Conservation (phyloP, 2,113 vertebrate genomes). For the Anoura caudifer region DNA sequence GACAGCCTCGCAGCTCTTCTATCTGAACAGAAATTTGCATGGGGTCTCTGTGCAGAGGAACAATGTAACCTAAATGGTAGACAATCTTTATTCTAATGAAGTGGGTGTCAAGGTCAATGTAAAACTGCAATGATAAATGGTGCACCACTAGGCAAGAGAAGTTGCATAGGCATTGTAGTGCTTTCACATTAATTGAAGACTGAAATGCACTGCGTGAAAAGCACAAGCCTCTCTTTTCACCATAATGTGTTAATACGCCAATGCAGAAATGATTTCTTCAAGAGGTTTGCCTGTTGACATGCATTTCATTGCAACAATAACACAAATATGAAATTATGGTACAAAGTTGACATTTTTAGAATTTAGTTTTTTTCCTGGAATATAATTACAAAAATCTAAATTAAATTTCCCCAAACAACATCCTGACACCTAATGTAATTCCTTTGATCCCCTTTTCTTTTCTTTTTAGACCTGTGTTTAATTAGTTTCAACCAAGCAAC, state of each 20-base stretch:
- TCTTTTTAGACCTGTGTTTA: constrained; percentile 85
- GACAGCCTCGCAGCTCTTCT: constrained; percentile 89
- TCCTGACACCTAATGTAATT: constrained; percentile 82
- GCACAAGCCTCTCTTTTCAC: constrained; percentile 86
- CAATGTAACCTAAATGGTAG: constrained; percentile 97
- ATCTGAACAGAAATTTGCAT: constrained; percentile 92
- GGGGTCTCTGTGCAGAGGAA: constrained; percentile 91
- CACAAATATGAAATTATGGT: constrained; percentile 75
- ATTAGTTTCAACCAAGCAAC: constrained; percentile 84
- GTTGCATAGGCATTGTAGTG: constrained; percentile 87
- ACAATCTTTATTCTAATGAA: constrained; percentile 99
- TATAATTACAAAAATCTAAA: constrained; percentile 80
- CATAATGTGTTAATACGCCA: constrained; percentile 83
- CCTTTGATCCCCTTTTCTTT: constrained; percentile 78
- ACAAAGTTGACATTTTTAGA: constrained; percentile 78
- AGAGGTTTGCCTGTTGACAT: constrained; percentile 80
- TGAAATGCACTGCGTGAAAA: constrained; percentile 86
- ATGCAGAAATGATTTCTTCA: constrained; percentile 83
- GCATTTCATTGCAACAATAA: constrained; percentile 82
- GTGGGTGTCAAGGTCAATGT: constrained; percentile 98
- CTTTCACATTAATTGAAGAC: constrained; percentile 91
- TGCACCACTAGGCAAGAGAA: constrained; percentile 87
- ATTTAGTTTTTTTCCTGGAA: constrained; percentile 73
- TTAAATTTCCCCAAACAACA: constrained; percentile 75
- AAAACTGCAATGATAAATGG: constrained; percentile 95